Conservation (phyloP, 2,888 invertebrate genomes). For the Rhingia rostrata region DNA sequence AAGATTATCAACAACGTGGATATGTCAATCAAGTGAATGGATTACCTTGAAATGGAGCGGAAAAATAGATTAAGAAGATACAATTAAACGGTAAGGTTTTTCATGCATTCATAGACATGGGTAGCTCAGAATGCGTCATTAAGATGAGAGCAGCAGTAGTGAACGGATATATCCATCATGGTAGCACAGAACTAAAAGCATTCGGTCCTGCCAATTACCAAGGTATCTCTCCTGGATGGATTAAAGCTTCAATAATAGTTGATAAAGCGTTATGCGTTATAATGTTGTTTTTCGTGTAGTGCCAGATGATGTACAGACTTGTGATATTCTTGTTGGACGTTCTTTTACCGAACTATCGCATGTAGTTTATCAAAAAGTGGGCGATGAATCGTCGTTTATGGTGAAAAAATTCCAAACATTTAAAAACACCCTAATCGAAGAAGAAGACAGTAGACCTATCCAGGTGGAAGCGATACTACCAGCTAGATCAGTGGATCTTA, state of each 20-base stretch:
- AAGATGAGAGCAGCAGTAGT: conserved; percentile 19
- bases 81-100: not conserved
- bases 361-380: not conserved
- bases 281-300: not conserved
- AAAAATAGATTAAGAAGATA: not conserved
- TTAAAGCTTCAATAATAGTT: not conserved
- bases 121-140: not conserved
- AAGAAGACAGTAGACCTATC: not conserved
- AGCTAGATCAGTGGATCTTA: not conserved
- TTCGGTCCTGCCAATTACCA: conserved; percentile 15
- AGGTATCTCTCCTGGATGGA: not conserved
- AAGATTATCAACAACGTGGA: not conserved
- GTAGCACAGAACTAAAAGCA: not conserved
- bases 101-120: not conserved
- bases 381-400: no score
- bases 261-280: not conserved
- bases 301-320: conserved; percentile 3
- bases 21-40: not conserved
- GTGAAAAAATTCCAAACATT: no score
- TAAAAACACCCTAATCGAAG: no score
- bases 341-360: conserved; percentile 5
- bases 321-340: conserved; percentile 6
- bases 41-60: not conserved
- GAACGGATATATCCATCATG: conserved; percentile 3
- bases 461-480: not conserved